phyloP scores from a whole-genome alignment of 2,113 vertebrate species.

The Phoenicopterus ruber region DNA sequence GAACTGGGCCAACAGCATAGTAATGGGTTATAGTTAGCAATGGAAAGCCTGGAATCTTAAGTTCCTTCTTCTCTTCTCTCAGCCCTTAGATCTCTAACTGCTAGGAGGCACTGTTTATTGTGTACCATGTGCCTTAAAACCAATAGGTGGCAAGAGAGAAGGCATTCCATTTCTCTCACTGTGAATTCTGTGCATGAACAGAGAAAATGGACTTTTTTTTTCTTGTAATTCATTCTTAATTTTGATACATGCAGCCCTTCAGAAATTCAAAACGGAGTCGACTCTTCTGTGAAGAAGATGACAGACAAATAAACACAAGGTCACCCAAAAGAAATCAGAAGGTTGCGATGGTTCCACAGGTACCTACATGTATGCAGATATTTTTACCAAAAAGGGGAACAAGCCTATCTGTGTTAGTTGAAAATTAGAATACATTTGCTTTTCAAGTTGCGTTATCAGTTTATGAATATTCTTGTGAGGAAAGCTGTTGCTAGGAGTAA shows the following conservation, averaged over 20 bases:
- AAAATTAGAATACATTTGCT: background rate
- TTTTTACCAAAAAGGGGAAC: background rate
- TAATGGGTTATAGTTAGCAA: slow-evolving; percentile 38
- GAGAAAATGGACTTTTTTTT: background rate
- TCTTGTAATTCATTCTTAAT: slow-evolving; percentile 41
- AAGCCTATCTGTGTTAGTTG: background rate
- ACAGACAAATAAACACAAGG: slow-evolving; percentile 84
- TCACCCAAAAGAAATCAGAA: slow-evolving; percentile 95
- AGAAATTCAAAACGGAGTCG: slow-evolving; percentile 95
- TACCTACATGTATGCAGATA: slow-evolving; percentile 57
- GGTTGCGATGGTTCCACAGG: slow-evolving; percentile 88
- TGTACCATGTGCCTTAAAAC: background rate
- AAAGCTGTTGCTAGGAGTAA: slow-evolving; percentile 3
- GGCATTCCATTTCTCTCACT: background rate
- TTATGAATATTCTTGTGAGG: slow-evolving; percentile 15
- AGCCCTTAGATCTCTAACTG: background rate
- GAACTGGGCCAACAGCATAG: slow-evolving; percentile 17
- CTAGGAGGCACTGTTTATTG: background rate
- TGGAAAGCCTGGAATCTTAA: slow-evolving; percentile 18
- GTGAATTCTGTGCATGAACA: slow-evolving; percentile 4
- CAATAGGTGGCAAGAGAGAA: background rate
- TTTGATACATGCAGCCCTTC: slow-evolving; percentile 80
- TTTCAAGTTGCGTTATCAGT: background rate
- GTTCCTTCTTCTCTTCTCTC: background rate
- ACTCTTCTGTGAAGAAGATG: slow-evolving; percentile 91